These are phyloP conservation scores for Cydia amplana DNA, from an alignment of 1,140 invertebrate species.

Conservation along the genomic window DNA sequence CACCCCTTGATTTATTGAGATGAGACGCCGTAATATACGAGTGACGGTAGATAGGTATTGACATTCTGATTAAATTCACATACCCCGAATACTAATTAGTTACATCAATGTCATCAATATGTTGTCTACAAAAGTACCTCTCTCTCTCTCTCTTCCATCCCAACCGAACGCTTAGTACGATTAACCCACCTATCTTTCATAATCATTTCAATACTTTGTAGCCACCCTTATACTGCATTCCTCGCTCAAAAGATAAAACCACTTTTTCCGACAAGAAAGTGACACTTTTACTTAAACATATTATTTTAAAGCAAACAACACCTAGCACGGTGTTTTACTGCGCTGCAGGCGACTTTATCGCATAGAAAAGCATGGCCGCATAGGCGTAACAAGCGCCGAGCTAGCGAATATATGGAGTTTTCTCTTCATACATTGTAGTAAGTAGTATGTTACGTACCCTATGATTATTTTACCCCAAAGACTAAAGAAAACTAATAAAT, in stretches of 20 bases:
- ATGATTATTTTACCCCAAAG: background rate
- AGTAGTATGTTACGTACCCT: background rate
- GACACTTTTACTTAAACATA: constrained; percentile 24
- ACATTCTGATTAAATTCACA: no score
- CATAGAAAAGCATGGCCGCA: background rate
- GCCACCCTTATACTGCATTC: background rate
- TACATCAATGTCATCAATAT: no score
- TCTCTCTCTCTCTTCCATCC: no score
- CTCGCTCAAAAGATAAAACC: background rate
- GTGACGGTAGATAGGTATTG: no score
- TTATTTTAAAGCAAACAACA: constrained; percentile 12
- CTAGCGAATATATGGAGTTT: background rate
- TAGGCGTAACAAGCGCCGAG: background rate
- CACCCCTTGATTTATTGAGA: no score
- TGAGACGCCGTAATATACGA: no score
- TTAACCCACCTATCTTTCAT: no score
- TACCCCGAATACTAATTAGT: no score
- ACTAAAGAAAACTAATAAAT: no score
- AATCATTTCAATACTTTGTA: background rate
- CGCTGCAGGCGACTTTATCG: background rate
- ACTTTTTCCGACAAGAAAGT: constrained; percentile 20
- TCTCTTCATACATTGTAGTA: background rate
- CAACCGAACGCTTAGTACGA: no score
- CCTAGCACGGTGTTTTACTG: background rate
- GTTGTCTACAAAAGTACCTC: no score